Conservation (phyloP, 2,888 invertebrate species). For the Sarcophaga caerulescens region DNA sequence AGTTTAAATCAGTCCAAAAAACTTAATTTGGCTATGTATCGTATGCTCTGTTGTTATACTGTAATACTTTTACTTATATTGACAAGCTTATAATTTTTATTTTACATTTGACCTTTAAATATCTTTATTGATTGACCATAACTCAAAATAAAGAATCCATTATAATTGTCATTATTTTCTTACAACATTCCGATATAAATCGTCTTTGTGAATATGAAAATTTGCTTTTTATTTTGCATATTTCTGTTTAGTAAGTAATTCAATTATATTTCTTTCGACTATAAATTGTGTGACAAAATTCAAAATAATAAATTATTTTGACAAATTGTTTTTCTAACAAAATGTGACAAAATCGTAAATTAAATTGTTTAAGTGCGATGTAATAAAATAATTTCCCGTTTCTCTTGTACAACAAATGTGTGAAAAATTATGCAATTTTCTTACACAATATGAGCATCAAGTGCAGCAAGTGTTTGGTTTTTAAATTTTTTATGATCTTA, state of each 20-base stretch:
- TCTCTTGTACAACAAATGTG: neutral
- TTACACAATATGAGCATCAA: neutral
- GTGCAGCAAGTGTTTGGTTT: neutral
- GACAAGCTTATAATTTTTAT: too few relatives aligned
- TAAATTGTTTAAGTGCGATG: neutral
- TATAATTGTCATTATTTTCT: neutral
- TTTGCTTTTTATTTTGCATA: neutral
- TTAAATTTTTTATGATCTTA: neutral
- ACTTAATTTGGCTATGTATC: too few relatives aligned
- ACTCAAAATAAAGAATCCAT: too few relatives aligned
- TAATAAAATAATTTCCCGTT: neutral
- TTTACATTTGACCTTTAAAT: too few relatives aligned
- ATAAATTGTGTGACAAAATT: neutral
- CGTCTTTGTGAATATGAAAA: neutral
- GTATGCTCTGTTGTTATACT: too few relatives aligned
- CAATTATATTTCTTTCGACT: neutral
- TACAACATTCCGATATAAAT: neutral
- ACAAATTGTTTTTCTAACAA: neutral
- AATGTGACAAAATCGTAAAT: slow-evolving; percentile 22
- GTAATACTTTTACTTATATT: too few relatives aligned
- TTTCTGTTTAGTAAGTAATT: neutral
- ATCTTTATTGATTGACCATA: too few relatives aligned
- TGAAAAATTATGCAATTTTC: neutral
- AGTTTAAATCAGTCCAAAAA: too few relatives aligned
- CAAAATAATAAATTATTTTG: slow-evolving; percentile 10